Base-by-base conservation (phyloP, 2,113 vertebrate genomes). In the Probosciger aterrimus region DNA sequence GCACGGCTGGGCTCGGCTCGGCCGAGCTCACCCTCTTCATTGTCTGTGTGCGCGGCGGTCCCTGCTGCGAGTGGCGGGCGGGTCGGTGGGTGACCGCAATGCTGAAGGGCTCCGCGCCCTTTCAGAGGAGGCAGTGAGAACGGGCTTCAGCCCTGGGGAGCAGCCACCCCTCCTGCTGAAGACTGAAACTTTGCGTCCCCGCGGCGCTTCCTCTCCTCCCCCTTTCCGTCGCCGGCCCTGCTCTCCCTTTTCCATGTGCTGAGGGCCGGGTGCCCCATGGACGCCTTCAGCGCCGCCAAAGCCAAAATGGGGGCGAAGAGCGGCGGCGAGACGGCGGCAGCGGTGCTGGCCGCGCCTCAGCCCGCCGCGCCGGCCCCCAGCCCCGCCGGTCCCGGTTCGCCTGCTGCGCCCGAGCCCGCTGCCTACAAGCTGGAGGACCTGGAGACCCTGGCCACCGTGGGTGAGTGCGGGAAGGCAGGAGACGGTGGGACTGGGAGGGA, bases 371-470 rank as follows among this genome's bases (percentile, higher is more conserved):
- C 93, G 33, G 65, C 81, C 33, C 73, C 67, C n/a, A 27, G 86
- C 60, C 88, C 92, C 14, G 43, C 52, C 8, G 16, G 71, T 37
- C 85, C 82, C 35, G 70, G 71, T 79, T 73, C 94, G 63, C 50
- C 97, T 23, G 92, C 94, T 14, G 30, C 97, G 2, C 59, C 95
- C 1, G 94, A 96, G 24, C 89, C 64, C 86, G 92, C 97, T 69
- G 92, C 65, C 6, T 98, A 98, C 67, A 71, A 96, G 35, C 98
- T 99, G 17, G 98, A 99, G 33, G 98, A 99, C 37, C 97, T 99
- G 95, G 98, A 99, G 93, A 99, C 98, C 16, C 86, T 99, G 20
- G 98, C 99, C 44, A 99, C 98, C 5, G 99, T 99, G 25, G 99
- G 99, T 99, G 96, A 98, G 99, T 98, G 60, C 33, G n/a, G 46